These are phyloP conservation scores for Microplitis demolitor DNA, from an alignment of 1,140 invertebrate genomes.

Conservation along the genomic window DNA sequence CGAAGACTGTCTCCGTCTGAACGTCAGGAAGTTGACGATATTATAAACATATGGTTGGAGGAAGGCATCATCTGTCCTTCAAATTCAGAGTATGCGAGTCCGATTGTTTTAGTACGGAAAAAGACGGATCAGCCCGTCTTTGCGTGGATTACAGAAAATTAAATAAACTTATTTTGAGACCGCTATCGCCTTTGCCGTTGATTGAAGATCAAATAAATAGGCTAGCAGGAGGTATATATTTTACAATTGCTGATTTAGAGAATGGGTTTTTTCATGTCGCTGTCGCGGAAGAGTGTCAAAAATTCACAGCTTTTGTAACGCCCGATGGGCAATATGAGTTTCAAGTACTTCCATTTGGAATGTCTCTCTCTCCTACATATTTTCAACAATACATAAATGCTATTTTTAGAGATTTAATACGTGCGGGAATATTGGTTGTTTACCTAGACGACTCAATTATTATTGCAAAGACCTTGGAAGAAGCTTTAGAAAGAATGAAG, in stretches of 20 bases:
- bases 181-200: conserved; percentile 22
- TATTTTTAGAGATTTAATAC: conserved; percentile 24
- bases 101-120: conserved; percentile 26
- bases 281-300: conserved; percentile 44
- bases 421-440: conserved; percentile 29
- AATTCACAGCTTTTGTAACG: conserved; percentile 39
- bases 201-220: conserved; percentile 28
- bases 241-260: conserved; percentile 37
- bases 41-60: conserved; percentile 9
- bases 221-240: conserved; percentile 40
- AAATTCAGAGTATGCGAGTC: conserved; percentile 27
- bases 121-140: conserved; percentile 20
- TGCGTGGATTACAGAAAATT: conserved; percentile 28
- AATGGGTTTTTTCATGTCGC: conserved; percentile 39
- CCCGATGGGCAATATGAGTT: conserved; percentile 17
- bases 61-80: conserved; percentile 18
- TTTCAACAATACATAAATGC: conserved; percentile 22
- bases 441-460: conserved; percentile 48
- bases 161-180: conserved; percentile 26
- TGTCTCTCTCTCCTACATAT: conserved; percentile 35
- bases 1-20: conserved; percentile 6
- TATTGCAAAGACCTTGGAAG: conserved; percentile 26
- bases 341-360: conserved; percentile 9
- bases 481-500: conserved; percentile 23
- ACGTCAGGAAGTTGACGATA: conserved; percentile 9